A percentile compares a stretch with the other conserved stretches of the same genome.
Conservation (phyloP, 2,888 invertebrate species). For the Drosophila heteroneura region DNA sequence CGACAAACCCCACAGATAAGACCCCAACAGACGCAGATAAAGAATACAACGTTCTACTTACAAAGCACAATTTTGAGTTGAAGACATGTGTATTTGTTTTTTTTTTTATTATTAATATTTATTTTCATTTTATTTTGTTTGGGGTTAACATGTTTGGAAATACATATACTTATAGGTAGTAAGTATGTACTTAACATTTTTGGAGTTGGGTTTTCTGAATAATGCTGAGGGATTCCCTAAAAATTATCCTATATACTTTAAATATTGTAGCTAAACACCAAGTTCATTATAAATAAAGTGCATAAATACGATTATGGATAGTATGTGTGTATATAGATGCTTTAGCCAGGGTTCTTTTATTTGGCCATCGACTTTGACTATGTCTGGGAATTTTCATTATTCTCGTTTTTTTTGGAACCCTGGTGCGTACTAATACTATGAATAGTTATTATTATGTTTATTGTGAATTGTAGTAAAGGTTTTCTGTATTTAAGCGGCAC, state of each 20-base stretch:
- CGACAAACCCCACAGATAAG: constrained; percentile 53
- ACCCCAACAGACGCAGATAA: constrained; percentile 20
- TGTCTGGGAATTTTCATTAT: constrained; percentile 7
- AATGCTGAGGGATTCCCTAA: constrained; percentile 60
- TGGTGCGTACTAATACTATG: constrained; percentile 15
- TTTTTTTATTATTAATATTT: constrained; percentile 31
- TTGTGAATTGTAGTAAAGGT: constrained; percentile 34
- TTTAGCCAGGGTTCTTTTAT: constrained; percentile 18
- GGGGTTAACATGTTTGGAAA: constrained; percentile 69
- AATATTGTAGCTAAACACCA: constrained; percentile 55
- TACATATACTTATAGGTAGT: constrained; percentile 50
- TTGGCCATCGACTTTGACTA: constrained; percentile 27
- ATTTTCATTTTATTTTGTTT: constrained; percentile 50
- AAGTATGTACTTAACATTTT: constrained; percentile 29
- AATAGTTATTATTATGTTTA: constrained; percentile 14
- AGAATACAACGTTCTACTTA: constrained; percentile 40
- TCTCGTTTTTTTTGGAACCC: constrained; percentile 3
- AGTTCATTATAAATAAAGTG: constrained; percentile 47
- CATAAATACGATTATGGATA: constrained; percentile 49
- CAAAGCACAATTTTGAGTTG: constrained; percentile 25
- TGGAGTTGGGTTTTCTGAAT: constrained; percentile 39
- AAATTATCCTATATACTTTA: constrained; percentile 46
- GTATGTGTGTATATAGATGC: constrained; percentile 23
- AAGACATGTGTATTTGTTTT: constrained; percentile 39
- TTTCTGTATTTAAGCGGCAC: constrained; percentile 18